phyloP scores from a whole-genome alignment of 2,113 vertebrate species.

The Lagopus leucura region DNA sequence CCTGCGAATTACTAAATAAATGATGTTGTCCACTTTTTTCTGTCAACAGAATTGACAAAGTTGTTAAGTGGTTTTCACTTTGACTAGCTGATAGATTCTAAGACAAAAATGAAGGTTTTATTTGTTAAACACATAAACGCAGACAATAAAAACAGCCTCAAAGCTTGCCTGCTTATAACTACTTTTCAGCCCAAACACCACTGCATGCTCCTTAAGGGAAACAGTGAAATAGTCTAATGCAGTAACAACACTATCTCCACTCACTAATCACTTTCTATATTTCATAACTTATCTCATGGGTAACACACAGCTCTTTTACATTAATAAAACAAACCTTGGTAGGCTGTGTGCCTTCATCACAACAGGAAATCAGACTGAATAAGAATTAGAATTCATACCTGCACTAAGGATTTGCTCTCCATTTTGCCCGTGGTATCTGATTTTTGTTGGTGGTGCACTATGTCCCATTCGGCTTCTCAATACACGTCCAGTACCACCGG shows the following conservation, averaged over 20 bases:
- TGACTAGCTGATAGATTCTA: not conserved
- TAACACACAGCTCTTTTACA: not conserved
- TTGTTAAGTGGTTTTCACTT: not conserved
- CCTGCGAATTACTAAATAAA: not conserved
- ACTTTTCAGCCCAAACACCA: not conserved
- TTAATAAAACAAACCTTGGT: not conserved
- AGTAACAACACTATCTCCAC: not conserved
- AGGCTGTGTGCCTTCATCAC: not conserved
- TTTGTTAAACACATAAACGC: not conserved
- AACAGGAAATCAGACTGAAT: not conserved
- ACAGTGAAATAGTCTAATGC: not conserved
- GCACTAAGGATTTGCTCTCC: slow-evolving; percentile 94
- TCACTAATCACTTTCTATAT: not conserved
- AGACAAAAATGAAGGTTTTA: not conserved
- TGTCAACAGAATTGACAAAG: not conserved
- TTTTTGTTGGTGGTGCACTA: slow-evolving; percentile 89
- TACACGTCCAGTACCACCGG: slow-evolving; percentile 86
- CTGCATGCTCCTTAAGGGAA: rapidly evolving
- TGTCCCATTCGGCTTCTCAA: slow-evolving; percentile 89
- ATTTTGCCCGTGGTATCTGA: slow-evolving; percentile 89
- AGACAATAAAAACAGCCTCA: not conserved
- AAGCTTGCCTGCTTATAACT: not conserved
- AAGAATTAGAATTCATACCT: slow-evolving; percentile 70
- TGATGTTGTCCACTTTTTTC: not conserved
- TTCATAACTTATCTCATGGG: not conserved